Evolutionary conservation across 2,113 vertebrate species (phyloP).

Genomic region (Cettia cetti): DNA sequence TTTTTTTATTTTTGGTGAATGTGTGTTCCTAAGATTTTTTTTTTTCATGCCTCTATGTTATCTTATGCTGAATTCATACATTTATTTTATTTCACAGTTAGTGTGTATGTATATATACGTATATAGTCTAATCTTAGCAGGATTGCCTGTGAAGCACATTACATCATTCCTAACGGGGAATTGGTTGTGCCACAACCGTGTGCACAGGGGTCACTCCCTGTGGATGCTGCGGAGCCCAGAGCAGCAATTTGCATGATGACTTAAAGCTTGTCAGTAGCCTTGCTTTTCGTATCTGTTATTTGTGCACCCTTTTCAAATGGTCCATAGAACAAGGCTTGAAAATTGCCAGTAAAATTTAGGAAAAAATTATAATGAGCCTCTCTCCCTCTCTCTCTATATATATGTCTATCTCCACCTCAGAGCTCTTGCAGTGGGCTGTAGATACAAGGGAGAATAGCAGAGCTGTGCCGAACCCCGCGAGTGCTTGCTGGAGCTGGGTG

Average conservation of each 20-base stretch:
- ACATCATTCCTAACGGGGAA: background rate
- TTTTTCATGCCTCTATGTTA: background rate
- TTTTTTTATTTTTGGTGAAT: background rate
- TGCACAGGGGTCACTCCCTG: accelerated
- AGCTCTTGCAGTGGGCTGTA: background rate
- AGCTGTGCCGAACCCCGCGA: accelerated
- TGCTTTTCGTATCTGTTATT: background rate
- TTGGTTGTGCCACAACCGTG: accelerated
- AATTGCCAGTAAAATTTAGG: accelerated
- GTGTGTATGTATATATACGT: accelerated
- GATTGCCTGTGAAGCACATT: accelerated
- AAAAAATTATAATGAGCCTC: accelerated
- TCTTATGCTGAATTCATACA: accelerated
- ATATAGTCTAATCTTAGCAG: background rate
- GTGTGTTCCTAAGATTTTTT: accelerated
- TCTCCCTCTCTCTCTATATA: too few species aligned
- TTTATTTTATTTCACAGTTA: background rate
- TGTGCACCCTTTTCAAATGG: background rate
- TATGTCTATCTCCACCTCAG: background rate
- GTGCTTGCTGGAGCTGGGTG: accelerated
- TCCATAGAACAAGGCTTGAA: accelerated
- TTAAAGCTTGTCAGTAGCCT: background rate
- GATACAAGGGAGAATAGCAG: accelerated
- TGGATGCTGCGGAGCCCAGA: background rate
- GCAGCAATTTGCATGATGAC: accelerated